Percentiles rank a stretch among this genome's conserved stretches.
phyloP scores from a whole-genome alignment of 53 echinoderm and acorn worm species.

The Holothuria scabra region DNA sequence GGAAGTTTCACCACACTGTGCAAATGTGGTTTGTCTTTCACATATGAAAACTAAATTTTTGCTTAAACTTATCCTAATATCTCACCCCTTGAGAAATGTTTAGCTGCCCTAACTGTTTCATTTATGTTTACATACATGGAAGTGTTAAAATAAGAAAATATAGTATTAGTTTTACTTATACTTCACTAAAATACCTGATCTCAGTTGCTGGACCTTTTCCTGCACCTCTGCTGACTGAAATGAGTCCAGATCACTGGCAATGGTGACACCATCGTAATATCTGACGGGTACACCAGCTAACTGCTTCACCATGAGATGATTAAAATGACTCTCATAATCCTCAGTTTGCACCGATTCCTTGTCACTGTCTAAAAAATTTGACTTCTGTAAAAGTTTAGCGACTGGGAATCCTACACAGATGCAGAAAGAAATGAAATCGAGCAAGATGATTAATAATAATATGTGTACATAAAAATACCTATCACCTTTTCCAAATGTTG shows the following conservation, averaged over 20 bases:
- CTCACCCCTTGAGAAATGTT: no score
- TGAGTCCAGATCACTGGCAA: slow-evolving; percentile 93
- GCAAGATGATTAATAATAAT: no score
- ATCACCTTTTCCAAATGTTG: no score
- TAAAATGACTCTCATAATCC: slow-evolving; percentile 90
- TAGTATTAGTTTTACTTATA: no score
- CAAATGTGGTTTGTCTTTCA: no score
- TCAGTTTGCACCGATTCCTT: slow-evolving; percentile 91
- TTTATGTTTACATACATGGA: no score
- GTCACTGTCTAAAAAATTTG: slow-evolving; percentile 62
- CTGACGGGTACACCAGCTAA: slow-evolving; percentile 89
- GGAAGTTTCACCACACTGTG: no score
- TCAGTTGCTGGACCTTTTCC: slow-evolving; percentile 28
- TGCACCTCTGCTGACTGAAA: slow-evolving; percentile 59
- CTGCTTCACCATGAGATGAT: slow-evolving; percentile 85
- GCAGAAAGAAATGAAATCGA: neutral
- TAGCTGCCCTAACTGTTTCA: no score
- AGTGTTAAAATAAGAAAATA: no score
- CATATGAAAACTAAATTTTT: no score
- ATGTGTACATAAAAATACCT: no score
- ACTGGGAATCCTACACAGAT: neutral
- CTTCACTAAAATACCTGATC: slow-evolving; percentile 2
- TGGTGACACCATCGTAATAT: slow-evolving; percentile 82
- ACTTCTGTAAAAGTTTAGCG: neutral
- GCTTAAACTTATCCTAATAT: no score